Conservation (phyloP, 1,140 invertebrate genomes). For the Ceratina calcarata region DNA sequence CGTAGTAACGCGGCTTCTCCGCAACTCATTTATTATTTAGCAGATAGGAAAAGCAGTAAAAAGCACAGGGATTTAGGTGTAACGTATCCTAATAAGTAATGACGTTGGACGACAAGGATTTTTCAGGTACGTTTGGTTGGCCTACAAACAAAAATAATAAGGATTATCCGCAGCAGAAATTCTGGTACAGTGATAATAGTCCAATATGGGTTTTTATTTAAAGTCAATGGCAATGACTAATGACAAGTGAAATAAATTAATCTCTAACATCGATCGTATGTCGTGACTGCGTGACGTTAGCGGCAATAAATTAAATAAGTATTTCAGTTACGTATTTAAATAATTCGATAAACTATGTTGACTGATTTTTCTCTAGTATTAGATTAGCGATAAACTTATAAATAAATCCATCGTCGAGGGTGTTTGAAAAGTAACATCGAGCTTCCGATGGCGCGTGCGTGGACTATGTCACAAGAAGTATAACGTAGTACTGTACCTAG, state of each 20-base stretch:
- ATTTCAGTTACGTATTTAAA: conserved; percentile 26
- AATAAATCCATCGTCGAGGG: conserved; percentile 31
- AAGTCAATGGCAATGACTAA: conserved; percentile 43
- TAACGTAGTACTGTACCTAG: not conserved
- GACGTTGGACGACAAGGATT: too few species aligned
- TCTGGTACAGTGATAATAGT: not conserved
- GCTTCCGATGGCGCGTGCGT: not conserved
- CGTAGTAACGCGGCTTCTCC: too few species aligned
- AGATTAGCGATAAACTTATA: conserved; percentile 35
- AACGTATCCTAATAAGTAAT: too few species aligned
- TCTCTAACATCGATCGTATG: conserved; percentile 20
- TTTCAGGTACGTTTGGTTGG: too few species aligned
- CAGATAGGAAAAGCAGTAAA: too few species aligned
- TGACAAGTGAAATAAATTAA: conserved; percentile 58
- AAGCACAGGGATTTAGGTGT: too few species aligned
- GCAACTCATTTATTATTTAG: too few species aligned
- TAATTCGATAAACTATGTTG: conserved; percentile 17
- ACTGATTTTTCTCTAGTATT: not conserved
- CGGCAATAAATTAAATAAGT: conserved; percentile 45
- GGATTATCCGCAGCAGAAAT: too few species aligned
- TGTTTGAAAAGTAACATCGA: conserved; percentile 10
- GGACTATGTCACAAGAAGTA: not conserved
- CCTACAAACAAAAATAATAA: too few species aligned
- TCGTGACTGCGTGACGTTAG: conserved; percentile 15
- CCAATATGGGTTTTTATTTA: conserved; percentile 51